These are phyloP conservation scores for Rhynchotus rufescens DNA, from an alignment of 2,797 vertebrate genomes.

Conservation along the genomic window DNA sequence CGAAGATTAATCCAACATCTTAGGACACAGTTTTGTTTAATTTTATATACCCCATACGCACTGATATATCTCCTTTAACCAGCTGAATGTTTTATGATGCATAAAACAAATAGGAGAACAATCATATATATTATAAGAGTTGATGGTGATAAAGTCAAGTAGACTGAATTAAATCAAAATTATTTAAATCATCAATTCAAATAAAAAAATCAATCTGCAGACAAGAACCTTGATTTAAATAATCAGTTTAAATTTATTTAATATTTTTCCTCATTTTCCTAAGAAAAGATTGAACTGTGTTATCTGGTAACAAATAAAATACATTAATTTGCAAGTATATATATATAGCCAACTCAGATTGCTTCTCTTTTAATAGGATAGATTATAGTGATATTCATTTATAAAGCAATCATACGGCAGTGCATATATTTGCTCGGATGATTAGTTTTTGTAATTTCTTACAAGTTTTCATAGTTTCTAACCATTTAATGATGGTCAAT, in stretches of 20 bases:
- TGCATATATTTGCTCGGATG: conserved; percentile 29
- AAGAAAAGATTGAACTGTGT: conserved; percentile 15
- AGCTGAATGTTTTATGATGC: neutral
- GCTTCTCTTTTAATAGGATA: conserved; percentile 13
- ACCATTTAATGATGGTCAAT: conserved; percentile 15
- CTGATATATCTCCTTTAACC: neutral
- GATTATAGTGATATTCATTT: neutral
- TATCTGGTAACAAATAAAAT: conserved; percentile 10
- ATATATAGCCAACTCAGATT: neutral
- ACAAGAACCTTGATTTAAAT: conserved; percentile 13
- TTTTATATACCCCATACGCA: neutral
- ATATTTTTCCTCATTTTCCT: conserved; percentile 11
- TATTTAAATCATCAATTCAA: neutral
- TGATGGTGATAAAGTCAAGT: neutral
- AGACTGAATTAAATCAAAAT: neutral
- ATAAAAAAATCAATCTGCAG: neutral
- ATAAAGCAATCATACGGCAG: conserved; percentile 16
- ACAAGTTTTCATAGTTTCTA: conserved; percentile 14
- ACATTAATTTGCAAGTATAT: conserved; percentile 41
- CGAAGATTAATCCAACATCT: neutral
- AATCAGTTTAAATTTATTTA: neutral
- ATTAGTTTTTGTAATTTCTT: conserved; percentile 22
- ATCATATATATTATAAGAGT: neutral
- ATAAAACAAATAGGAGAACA: neutral
- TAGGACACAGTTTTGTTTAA: neutral